These are phyloP conservation scores for Pyrgilauda ruficollis DNA, from an alignment of 2,113 vertebrate genomes.

Conservation along the genomic window DNA sequence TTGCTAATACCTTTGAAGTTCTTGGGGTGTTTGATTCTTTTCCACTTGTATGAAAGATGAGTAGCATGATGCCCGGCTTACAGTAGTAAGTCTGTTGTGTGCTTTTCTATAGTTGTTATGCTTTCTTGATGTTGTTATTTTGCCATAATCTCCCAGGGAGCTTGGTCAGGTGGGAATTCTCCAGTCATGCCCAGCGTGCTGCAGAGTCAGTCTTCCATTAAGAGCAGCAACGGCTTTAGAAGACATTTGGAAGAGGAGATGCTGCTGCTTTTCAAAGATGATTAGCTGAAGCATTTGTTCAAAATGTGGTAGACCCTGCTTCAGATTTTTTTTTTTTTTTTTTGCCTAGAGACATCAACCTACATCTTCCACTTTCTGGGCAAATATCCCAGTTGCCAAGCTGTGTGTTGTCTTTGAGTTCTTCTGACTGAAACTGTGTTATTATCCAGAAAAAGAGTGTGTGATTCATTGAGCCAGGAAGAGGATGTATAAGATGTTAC, in stretches of 20 bases:
- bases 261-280: neutral
- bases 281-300: neutral
- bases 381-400: neutral
- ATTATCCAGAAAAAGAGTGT: neutral
- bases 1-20: neutral
- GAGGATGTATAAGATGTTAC: neutral
- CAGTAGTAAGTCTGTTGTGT: neutral
- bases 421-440: slow-evolving; percentile 10
- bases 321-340: neutral
- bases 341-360: slow-evolving; percentile 37
- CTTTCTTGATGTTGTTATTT: neutral
- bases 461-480: neutral
- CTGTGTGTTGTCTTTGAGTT: slow-evolving; percentile 19
- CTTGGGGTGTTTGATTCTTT: neutral
- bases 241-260: neutral
- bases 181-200: accelerated
- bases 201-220: neutral
- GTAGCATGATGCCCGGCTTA: neutral
- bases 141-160: neutral
- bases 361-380: neutral
- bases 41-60: neutral
- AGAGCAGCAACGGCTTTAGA: neutral
- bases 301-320: slow-evolving; percentile 36
- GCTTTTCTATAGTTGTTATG: neutral
- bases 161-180: neutral